Base-by-base conservation (phyloP, 2,888 invertebrate species). In the Formica aserva region DNA sequence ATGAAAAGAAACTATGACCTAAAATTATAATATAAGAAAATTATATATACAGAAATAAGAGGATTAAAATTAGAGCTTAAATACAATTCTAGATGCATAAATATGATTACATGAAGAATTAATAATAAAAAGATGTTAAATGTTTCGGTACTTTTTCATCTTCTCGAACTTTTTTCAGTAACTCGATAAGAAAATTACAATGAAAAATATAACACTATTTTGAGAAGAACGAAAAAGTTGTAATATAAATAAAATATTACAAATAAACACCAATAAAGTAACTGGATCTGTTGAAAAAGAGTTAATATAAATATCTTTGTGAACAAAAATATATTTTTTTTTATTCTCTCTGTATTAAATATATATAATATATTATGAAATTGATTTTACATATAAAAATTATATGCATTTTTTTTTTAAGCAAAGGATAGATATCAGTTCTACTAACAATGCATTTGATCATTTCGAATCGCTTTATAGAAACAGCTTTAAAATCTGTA, bases 401-500 rank as follows among this genome's bases (percentile, higher is more conserved):
- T 9, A 15, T n/a, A 1, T 18, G 11, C 11, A 11, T 29, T 74
- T 52, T 74, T 52, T 22, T 22, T 74, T 41, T 74, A 26, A 18
- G 57, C 22, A 18, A 18, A 72, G 1, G 6, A 57, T 45, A 15
- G 3, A 45, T 45, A 15, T n/a, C 29, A 3, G 60, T 41, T 41
- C 29, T 8, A 5, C 22, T 74, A 60, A 74, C 60, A 60, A 55
- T 18, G 48, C 48, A 5, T 71, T 69, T 18, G 35, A 26, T 71
- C 22, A 35, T 71, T 60, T 74, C 22, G 22, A 22, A 22, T 22
- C 22, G 22, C 18, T 22, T 6, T 4, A 26, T 26, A 26, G 1
- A 15, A 29, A 60, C 15, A 29, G 22, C 15, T 13, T n/a, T 32
- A 18, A 35, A 22, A 8, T n/a, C 32, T 38, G 18, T 22, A 32